Evolutionary conservation across 2,888 invertebrate genomes (phyloP).

Genomic region (Eutolmus rufibarbis): DNA sequence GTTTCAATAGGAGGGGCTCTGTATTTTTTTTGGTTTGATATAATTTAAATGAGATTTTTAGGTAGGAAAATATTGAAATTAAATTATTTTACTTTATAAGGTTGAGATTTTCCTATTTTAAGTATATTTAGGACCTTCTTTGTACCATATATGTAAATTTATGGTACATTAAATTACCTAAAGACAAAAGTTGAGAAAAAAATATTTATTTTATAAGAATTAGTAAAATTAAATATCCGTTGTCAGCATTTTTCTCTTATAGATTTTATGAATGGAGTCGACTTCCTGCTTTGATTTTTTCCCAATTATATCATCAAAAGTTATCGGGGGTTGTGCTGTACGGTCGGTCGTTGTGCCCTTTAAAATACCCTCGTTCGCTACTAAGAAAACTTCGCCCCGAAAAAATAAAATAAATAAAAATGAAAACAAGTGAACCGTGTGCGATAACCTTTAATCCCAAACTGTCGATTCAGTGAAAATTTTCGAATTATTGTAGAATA

Average conservation of each 20-base stretch:
- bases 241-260: background rate
- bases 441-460: background rate
- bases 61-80: no score
- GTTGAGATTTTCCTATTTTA: no score
- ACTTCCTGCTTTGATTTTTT: background rate
- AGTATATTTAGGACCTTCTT: no score
- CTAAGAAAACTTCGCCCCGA: background rate
- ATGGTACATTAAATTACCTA: background rate
- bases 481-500: background rate
- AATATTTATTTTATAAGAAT: background rate
- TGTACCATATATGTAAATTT: no score
- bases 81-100: no score
- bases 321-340: background rate
- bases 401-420: background rate
- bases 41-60: background rate
- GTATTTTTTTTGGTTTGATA: no score
- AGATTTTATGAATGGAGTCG: background rate
- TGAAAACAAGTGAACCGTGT: background rate
- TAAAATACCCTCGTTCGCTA: background rate
- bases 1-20: background rate
- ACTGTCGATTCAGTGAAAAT: background rate
- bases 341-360: background rate
- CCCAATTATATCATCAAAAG: background rate
- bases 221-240: background rate
- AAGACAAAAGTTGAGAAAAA: background rate